Base-by-base conservation (phyloP, 2,888 invertebrate genomes). In the Sylvicola cinctus region DNA sequence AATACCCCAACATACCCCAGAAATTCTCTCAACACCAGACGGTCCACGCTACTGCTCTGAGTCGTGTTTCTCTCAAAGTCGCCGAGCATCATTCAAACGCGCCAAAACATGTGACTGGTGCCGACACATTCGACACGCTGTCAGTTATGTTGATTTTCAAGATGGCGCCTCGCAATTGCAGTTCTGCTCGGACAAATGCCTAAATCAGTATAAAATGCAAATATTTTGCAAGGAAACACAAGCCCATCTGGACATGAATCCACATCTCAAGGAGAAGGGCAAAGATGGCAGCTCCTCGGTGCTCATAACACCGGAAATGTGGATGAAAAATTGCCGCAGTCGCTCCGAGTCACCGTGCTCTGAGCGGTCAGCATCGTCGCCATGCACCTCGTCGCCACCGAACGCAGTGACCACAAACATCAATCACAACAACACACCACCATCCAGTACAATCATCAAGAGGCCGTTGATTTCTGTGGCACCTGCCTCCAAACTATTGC, bases 151-250 rank as follows among this genome's bases (percentile, higher is more conserved):
- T 13, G 88, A 88, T 57, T 84, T 87, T 46, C 71, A 85, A 66
- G 88, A 88, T 49, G 87, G 87, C 30, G 83, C 85, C 42, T 78
- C 81, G 15, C 87, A 87, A 49, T 64, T 90, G 31, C 88, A 90
- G 58, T 90, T 90, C 55, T 80, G 73, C 56, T 85, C 85, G 31
- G 85, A 88, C 55, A 87, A 87, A 65, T 91, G 90, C 50, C 65
- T 90, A 43, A 90, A 88, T 52, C 88, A 90, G 57, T 91, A 90
- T 66, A 90, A 91, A 63, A 90, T 91, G 88, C 85, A 88, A 55
- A 87, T 90, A 42, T 91, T 91, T 60, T 90, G 90, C 59, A 74
- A 80, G 33, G 90, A 90, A 60, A 87, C 90, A 4, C 79, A 85
- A 52, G 87, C 88, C 6, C 88, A 88, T 52, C 66, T 90, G 38